Percentiles rank a stretch among this genome's conserved stretches.
phyloP scores from a whole-genome alignment of 2,113 vertebrate genomes.

The Perca fluviatilis region DNA sequence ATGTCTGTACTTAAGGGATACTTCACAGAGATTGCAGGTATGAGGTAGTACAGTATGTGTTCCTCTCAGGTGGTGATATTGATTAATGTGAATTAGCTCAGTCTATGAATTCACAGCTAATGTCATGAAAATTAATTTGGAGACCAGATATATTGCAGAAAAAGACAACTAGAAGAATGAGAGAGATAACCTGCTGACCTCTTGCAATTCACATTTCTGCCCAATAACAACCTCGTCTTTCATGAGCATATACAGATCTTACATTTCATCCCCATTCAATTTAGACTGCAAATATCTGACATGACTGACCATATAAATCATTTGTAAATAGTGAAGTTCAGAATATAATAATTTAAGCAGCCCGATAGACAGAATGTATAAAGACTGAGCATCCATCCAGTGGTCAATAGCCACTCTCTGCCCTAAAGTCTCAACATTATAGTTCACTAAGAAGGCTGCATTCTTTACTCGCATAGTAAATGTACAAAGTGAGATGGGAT shows the following conservation, averaged over 20 bases:
- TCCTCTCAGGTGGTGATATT: not conserved
- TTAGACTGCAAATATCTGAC: not conserved
- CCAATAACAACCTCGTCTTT: not conserved
- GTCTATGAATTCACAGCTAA: not conserved
- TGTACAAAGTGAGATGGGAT: not conserved
- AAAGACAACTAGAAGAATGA: not conserved
- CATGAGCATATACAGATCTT: not conserved
- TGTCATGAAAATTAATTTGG: not conserved
- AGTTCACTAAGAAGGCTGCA: not conserved
- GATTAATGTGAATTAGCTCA: conserved; percentile 15
- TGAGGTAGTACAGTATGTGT: too few relatives aligned
- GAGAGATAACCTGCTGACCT: not conserved
- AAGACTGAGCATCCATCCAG: conserved; percentile 20
- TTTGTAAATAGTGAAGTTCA: not conserved
- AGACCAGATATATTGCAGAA: too few relatives aligned
- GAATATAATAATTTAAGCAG: conserved; percentile 9
- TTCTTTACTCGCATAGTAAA: not conserved
- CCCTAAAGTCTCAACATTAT: not conserved
- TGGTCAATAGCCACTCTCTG: conserved; percentile 1
- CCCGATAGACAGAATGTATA: not conserved
- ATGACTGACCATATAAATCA: conserved; percentile 4
- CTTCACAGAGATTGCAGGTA: not conserved
- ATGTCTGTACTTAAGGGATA: not conserved
- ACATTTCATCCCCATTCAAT: not conserved
- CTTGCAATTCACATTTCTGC: not conserved